Percentiles rank a stretch among this genome's conserved stretches.
phyloP scores from a whole-genome alignment of 2,888 invertebrate genomes.

The Rhingia campestris region DNA sequence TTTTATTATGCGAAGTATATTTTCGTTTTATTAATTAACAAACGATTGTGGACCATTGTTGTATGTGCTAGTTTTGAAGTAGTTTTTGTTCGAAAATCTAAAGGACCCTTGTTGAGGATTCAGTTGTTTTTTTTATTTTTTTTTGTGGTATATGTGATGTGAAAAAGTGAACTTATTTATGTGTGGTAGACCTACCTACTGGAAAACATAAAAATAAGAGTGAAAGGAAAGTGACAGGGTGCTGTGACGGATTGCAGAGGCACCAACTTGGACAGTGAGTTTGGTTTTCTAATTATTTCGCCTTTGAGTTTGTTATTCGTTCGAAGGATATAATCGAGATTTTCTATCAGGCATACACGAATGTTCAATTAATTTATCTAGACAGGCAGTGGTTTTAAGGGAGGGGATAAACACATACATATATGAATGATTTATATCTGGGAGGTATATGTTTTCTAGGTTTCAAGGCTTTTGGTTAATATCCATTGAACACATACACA shows the following conservation, averaged over 20 bases:
- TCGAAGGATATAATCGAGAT: not conserved
- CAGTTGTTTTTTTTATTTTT: not conserved
- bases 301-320: not conserved
- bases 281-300: not conserved
- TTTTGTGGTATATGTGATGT: conserved; percentile 19
- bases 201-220: not conserved
- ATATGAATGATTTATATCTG: conserved; percentile 16
- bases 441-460: not conserved
- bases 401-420: not conserved
- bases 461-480: conserved; percentile 34
- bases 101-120: not conserved
- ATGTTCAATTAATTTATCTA: conserved; percentile 52
- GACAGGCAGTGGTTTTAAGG: not conserved
- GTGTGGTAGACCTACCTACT: conserved; percentile 19
- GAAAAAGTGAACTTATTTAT: conserved; percentile 17
- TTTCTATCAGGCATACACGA: not conserved
- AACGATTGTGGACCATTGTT: conserved; percentile 3
- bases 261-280: conserved; percentile 34
- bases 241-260: conserved; percentile 11
- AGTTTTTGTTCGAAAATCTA: conserved; percentile 21
- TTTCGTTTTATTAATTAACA: not conserved
- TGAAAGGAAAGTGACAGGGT: conserved; percentile 6
- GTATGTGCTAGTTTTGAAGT: conserved; percentile 34
- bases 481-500: conserved; percentile 8
- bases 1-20: not conserved